phyloP scores from a whole-genome alignment of 2,888 invertebrate species.

The Exephanes ischioxanthus region DNA sequence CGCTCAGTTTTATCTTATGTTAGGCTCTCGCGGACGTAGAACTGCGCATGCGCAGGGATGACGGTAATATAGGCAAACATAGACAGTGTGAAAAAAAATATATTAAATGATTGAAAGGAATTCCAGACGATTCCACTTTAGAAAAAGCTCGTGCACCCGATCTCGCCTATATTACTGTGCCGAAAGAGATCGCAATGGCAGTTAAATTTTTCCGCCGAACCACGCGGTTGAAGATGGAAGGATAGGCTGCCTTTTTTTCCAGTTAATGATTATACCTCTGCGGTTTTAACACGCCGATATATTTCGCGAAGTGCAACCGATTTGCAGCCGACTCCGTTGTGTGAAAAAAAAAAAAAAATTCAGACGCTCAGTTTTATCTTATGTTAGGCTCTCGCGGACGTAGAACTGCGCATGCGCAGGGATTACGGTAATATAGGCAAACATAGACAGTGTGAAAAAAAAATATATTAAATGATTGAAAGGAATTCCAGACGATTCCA shows the following conservation, averaged over 20 bases:
- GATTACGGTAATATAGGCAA: not conserved
- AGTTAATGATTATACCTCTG: slow-evolving; percentile 49
- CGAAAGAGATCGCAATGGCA: not conserved
- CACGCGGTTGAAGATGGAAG: not conserved
- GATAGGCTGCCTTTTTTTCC: not conserved
- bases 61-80: not conserved
- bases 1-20: not conserved
- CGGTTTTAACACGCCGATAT: slow-evolving; percentile 61
- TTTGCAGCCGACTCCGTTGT: too few species aligned
- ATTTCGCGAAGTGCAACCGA: slow-evolving; percentile 3
- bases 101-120: too few species aligned
- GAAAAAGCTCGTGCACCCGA: too few species aligned
- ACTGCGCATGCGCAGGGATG: not conserved
- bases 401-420: not conserved
- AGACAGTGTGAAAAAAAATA: too few species aligned
- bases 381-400: not conserved
- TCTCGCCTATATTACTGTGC: too few species aligned
- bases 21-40: not conserved
- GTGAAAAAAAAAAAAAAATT: not conserved
- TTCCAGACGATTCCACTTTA: too few species aligned
- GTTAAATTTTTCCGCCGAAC: slow-evolving; percentile 32
- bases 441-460: too few species aligned
- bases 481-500: too few species aligned
- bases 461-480: too few species aligned
- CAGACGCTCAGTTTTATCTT: not conserved